phyloP scores from a whole-genome alignment of 2,113 vertebrate genomes.

The Bagarius yarrelli region DNA sequence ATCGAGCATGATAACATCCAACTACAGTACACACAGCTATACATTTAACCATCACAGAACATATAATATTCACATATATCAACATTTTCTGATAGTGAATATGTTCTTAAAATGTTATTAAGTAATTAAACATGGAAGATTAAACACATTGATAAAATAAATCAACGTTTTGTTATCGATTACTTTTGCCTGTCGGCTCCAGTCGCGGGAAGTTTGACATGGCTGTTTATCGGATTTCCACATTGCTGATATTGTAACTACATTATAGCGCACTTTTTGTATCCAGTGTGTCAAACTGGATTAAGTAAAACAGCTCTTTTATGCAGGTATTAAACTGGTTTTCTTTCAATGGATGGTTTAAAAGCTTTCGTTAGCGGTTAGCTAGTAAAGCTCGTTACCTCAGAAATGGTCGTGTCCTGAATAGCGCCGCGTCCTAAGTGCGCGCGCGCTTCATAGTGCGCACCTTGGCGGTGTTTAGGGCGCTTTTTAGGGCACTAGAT shows the following conservation, averaged over 20 bases:
- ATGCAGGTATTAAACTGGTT: background rate
- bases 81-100: background rate
- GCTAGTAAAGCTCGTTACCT: background rate
- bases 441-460: background rate
- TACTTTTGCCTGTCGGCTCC: slow-evolving; percentile 27
- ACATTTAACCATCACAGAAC: too few relatives aligned
- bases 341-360: background rate
- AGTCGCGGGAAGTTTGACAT: slow-evolving; percentile 51
- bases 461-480: background rate
- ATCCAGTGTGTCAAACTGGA: background rate
- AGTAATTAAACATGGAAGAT: background rate
- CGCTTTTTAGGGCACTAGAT: background rate
- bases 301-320: too few relatives aligned
- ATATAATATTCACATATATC: background rate
- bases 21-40: background rate
- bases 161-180: slow-evolving; percentile 12
- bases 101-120: background rate
- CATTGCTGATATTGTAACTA: background rate
- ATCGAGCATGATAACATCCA: background rate
- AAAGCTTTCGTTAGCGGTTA: background rate
- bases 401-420: background rate
- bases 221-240: background rate
- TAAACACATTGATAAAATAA: background rate
- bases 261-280: background rate
- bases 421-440: background rate